These are phyloP conservation scores for Aphelinus atriplicis DNA, from an alignment of 1,140 invertebrate species.

Conservation along the genomic window DNA sequence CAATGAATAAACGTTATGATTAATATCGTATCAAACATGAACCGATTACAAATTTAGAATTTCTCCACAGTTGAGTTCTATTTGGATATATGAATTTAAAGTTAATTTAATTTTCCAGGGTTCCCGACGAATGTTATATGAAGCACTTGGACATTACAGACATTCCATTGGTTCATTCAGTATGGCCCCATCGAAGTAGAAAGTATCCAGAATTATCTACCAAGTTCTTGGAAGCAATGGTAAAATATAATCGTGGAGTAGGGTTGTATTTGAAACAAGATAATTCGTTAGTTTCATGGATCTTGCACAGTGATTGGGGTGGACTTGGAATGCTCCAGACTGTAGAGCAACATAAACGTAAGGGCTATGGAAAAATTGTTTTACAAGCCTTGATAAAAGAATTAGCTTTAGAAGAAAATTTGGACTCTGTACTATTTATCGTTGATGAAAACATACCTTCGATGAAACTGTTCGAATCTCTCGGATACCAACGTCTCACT, in stretches of 20 bases:
- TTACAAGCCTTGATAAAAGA: not conserved
- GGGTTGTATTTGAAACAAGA: conserved; percentile 6
- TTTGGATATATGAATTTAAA: not conserved
- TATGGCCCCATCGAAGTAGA: conserved; percentile 13
- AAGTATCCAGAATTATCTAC: not conserved
- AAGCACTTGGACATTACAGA: not conserved
- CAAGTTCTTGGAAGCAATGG: not conserved
- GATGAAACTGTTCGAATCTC: conserved; percentile 9
- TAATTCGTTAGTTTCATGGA: conserved; percentile 19
- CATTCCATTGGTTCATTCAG: not conserved
- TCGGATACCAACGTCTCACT: not conserved
- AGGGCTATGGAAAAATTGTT: conserved; percentile 16
- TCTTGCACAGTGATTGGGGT: not conserved
- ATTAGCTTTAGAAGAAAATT: not conserved
- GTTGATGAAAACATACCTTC: conserved; percentile 1
- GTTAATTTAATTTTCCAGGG: not conserved
- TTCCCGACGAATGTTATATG: conserved; percentile 12
- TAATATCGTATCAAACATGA: too few species aligned
- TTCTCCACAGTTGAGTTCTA: too few species aligned
- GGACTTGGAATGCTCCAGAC: conserved; percentile 17
- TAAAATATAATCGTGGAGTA: not conserved
- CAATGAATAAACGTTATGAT: too few species aligned
- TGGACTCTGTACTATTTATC: conserved; percentile 12
- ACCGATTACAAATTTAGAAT: too few species aligned
- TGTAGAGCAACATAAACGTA: conserved; percentile 9